Conservation (phyloP, 2,888 invertebrate species). For the Calephelis perditalis region DNA sequence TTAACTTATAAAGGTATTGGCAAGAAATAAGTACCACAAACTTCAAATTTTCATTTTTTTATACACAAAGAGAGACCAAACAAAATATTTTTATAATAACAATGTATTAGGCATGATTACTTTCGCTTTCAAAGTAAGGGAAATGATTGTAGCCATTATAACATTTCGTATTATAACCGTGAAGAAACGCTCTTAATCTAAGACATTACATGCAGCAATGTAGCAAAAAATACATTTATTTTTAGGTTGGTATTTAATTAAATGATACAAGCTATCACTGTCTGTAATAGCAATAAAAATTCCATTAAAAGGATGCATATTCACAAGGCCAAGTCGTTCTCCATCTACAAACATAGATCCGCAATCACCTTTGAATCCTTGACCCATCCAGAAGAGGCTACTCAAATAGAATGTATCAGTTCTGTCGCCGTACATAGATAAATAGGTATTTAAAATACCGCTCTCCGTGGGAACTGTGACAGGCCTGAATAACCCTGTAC, state of each 20-base stretch:
- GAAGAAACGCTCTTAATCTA: background rate
- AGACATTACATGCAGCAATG: background rate
- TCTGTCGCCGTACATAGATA: slow-evolving; percentile 70
- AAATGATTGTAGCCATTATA: too few relatives aligned
- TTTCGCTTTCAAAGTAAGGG: too few relatives aligned
- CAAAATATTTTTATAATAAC: too few relatives aligned
- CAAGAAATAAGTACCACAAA: too few relatives aligned
- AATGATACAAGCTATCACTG: slow-evolving; percentile 14
- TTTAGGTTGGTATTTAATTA: slow-evolving; percentile 12
- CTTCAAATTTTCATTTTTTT: too few relatives aligned
- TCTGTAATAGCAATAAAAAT: slow-evolving; percentile 32
- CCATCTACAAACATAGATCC: slow-evolving; percentile 54
- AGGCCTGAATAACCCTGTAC: slow-evolving; percentile 52
- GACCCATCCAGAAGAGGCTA: slow-evolving; percentile 77
- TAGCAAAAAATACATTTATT: slow-evolving; percentile 10
- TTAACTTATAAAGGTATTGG: too few relatives aligned
- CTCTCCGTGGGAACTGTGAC: slow-evolving; percentile 73
- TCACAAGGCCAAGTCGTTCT: slow-evolving; percentile 65
- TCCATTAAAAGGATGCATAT: slow-evolving; percentile 57
- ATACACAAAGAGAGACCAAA: too few relatives aligned
- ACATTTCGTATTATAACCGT: background rate
- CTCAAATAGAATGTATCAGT: slow-evolving; percentile 65
- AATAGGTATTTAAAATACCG: slow-evolving; percentile 76
- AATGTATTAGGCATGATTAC: too few relatives aligned
- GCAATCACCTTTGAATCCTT: slow-evolving; percentile 71